phyloP scores from a whole-genome alignment of 2,113 vertebrate species.

The Paedocypris sp. region DNA sequence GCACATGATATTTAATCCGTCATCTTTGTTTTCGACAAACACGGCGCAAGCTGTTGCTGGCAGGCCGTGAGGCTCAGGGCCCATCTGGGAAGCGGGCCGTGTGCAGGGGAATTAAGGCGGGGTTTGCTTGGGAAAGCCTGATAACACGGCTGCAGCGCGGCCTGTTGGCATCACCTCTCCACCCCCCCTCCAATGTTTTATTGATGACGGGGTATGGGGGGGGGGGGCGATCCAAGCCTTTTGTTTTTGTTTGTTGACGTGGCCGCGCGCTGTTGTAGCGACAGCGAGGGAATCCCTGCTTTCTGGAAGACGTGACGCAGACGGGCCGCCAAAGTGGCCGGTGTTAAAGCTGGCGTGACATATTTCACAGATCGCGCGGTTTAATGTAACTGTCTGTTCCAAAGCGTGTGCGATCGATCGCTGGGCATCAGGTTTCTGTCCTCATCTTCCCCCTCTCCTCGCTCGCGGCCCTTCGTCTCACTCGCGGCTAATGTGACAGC shows the following conservation, averaged over 20 bases:
- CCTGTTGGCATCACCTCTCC: slow-evolving; percentile 30
- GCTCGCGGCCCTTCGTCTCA: background rate
- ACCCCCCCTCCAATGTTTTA: slow-evolving; percentile 34
- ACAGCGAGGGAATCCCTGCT: background rate
- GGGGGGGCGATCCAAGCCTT: slow-evolving; percentile 1
- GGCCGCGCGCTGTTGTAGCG: background rate
- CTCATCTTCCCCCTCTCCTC: background rate
- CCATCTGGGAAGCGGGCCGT: slow-evolving; percentile 79
- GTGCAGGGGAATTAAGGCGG: slow-evolving; percentile 58
- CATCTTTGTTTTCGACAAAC: slow-evolving; percentile 88
- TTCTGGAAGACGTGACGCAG: background rate
- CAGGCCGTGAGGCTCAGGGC: slow-evolving; percentile 64
- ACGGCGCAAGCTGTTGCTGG: slow-evolving; percentile 81
- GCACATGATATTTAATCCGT: slow-evolving; percentile 82
- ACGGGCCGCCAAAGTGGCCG: background rate
- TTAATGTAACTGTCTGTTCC: too few species aligned
- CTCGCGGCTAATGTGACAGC: slow-evolving; percentile 11
- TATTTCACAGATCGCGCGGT: too few species aligned
- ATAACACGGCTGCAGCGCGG: slow-evolving; percentile 33
- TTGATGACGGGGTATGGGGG: slow-evolving; percentile 29
- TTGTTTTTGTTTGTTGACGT: slow-evolving; percentile 29
- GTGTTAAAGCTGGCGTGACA: background rate
- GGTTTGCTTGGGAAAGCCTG: slow-evolving; percentile 42
- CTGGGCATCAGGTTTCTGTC: slow-evolving; percentile 1
- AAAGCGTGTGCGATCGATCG: slow-evolving; percentile 4